Percentiles rank a stretch among this genome's conserved stretches.
Conservation (phyloP, 2,113 vertebrate genomes). For the Ophthalmolycus amberensis region DNA sequence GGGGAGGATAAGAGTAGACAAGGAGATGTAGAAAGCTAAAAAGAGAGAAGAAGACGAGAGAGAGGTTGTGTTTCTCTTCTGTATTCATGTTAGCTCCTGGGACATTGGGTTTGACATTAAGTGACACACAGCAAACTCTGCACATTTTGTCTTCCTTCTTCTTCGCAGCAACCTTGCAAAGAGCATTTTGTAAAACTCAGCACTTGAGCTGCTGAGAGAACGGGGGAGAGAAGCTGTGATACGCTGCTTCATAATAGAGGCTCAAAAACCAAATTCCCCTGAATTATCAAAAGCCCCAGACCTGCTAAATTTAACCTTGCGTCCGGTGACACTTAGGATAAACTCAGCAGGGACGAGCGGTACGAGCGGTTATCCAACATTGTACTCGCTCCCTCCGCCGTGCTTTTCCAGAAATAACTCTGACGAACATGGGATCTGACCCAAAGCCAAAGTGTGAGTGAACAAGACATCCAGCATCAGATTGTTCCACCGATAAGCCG, state of each 20-base stretch:
- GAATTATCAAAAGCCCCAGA: slow-evolving; percentile 71
- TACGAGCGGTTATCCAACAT: slow-evolving; percentile 56
- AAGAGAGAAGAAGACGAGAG: slow-evolving; percentile 26
- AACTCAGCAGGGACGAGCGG: slow-evolving; percentile 59
- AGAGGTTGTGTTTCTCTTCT: slow-evolving; percentile 28
- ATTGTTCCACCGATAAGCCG: slow-evolving; percentile 56
- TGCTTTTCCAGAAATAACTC: slow-evolving; percentile 72
- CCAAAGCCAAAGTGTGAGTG: slow-evolving; percentile 57
- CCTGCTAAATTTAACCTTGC: slow-evolving; percentile 70
- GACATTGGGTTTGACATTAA: slow-evolving; percentile 60
- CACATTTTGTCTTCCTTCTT: slow-evolving; percentile 61
- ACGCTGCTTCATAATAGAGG: slow-evolving; percentile 47
- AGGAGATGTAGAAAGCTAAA: slow-evolving; percentile 21
- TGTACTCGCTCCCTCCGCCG: slow-evolving; percentile 32
- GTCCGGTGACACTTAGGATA: slow-evolving; percentile 67
- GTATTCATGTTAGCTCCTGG: slow-evolving; percentile 26
- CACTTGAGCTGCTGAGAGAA: slow-evolving; percentile 46
- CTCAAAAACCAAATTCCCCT: slow-evolving; percentile 60
- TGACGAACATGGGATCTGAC: slow-evolving; percentile 55
- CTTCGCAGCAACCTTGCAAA: slow-evolving; percentile 22
- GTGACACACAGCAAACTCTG: slow-evolving; percentile 71
- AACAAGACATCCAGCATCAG: slow-evolving; percentile 56
- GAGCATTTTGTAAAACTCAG: slow-evolving; percentile 65
- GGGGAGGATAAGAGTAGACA: slow-evolving; percentile 44
- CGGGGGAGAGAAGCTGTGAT: slow-evolving; percentile 45